Conservation (phyloP, 2,113 vertebrate genomes). For the Parus major region DNA sequence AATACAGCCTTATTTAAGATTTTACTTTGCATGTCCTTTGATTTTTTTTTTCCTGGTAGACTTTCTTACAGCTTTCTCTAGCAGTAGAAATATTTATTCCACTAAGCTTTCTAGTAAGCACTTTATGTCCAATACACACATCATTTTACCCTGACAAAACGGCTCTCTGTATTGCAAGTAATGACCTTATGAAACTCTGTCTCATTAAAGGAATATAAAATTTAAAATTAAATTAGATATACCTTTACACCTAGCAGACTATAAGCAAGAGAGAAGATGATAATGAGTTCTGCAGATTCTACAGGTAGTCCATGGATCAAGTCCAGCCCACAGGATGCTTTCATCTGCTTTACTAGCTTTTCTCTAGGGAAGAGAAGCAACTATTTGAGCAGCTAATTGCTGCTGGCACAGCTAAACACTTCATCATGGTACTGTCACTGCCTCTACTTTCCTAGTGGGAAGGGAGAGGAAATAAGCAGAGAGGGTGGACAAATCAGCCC, state of each 20-base stretch:
- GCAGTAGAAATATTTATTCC: not conserved
- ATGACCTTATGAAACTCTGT: not conserved
- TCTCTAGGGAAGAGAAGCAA: not conserved
- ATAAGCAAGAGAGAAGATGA: not conserved
- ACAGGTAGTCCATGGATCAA: constrained; percentile 31
- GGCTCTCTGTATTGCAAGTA: not conserved
- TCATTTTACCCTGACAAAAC: constrained; percentile 17
- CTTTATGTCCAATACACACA: not conserved
- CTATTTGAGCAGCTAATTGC: constrained; percentile 8
- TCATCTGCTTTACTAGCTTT: not conserved
- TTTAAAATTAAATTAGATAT: constrained; percentile 32
- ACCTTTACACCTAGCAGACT: not conserved
- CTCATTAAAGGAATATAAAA: constrained; percentile 41
- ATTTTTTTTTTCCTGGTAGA: not conserved
- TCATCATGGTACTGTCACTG: not conserved
- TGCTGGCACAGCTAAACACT: not conserved
- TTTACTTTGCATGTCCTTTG: not conserved
- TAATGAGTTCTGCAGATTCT: constrained; percentile 6
- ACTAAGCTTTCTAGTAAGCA: not conserved
- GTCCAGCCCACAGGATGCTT: not conserved
- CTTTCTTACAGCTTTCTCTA: not conserved
- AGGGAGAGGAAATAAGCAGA: not conserved
- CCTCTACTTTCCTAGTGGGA: not conserved
- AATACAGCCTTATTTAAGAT: not conserved
- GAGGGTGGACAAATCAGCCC: not conserved